Conservation (phyloP, 2,888 invertebrate genomes). For the Tenthredo livida region DNA sequence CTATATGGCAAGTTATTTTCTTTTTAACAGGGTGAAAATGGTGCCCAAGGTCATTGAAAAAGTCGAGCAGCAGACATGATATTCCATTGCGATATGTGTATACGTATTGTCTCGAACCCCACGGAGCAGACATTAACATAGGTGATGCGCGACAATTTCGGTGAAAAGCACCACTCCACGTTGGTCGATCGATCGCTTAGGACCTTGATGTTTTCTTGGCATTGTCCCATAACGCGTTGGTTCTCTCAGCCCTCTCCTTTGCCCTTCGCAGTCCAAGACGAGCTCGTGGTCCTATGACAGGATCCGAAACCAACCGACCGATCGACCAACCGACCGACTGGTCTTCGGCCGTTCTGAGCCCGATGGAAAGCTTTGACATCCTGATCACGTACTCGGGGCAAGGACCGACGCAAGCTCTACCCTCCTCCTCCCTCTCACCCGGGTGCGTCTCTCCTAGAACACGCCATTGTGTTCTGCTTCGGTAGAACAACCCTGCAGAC, state of each 20-base stretch:
- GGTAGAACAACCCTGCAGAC: constrained; percentile 54
- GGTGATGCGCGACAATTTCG: constrained; percentile 24
- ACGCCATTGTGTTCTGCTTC: constrained; percentile 73
- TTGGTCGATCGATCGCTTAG: constrained; percentile 74
- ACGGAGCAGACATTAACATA: constrained; percentile 36
- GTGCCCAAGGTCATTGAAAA: not conserved
- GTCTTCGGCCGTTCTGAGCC: constrained; percentile 70
- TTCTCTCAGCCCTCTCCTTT: not conserved
- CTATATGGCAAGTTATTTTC: not conserved
- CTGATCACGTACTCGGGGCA: constrained; percentile 78
- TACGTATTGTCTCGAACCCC: not conserved
- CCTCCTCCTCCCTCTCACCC: constrained; percentile 55
- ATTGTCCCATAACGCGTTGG: constrained; percentile 34
- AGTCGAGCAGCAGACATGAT: not conserved
- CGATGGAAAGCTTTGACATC: constrained; percentile 76
- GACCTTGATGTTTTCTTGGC: constrained; percentile 72
- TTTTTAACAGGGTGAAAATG: not conserved
- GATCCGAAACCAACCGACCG: constrained; percentile 43
- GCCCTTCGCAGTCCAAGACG: constrained; percentile 27
- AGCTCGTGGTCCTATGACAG: constrained; percentile 63
- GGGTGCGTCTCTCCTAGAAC: constrained; percentile 66
- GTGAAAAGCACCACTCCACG: constrained; percentile 34
- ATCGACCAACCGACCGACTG: constrained; percentile 54
- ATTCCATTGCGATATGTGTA: not conserved
- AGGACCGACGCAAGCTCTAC: constrained; percentile 78